Conservation (phyloP, 1,140 invertebrate genomes). For the Lucilia cuprina region DNA sequence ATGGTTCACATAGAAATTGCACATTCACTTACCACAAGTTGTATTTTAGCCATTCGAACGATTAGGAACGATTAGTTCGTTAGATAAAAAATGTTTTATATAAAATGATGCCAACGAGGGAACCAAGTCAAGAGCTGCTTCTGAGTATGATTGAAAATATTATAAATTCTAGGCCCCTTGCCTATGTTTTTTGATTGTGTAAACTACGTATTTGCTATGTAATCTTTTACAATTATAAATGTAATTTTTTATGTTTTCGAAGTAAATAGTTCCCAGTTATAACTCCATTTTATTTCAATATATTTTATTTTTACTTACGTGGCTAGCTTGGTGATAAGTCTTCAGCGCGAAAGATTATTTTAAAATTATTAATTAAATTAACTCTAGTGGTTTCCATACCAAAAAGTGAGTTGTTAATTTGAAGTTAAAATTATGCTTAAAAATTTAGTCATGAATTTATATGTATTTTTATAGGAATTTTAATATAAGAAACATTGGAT, state of each 20-base stretch:
- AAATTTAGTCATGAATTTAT: no score
- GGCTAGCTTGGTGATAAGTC: no score
- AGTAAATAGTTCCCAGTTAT: neutral
- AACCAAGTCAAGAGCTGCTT: neutral
- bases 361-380: no score
- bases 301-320: neutral
- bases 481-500: no score
- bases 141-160: neutral
- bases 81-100: conserved; percentile 44
- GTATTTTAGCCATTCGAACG: conserved; percentile 31
- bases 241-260: neutral
- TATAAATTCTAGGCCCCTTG: neutral
- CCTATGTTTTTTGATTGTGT: neutral
- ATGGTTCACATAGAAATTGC: conserved; percentile 36
- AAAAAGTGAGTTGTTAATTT: neutral
- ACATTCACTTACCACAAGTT: conserved; percentile 31
- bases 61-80: conserved; percentile 46
- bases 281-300: neutral
- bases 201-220: neutral
- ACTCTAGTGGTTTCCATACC: neutral
- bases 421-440: no score
- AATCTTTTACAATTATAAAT: neutral
- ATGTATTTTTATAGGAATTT: no score
- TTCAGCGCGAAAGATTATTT: no score
- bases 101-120: neutral